Base-by-base conservation (phyloP, 2,888 invertebrate genomes). In the Caenorhabditis sp. region DNA sequence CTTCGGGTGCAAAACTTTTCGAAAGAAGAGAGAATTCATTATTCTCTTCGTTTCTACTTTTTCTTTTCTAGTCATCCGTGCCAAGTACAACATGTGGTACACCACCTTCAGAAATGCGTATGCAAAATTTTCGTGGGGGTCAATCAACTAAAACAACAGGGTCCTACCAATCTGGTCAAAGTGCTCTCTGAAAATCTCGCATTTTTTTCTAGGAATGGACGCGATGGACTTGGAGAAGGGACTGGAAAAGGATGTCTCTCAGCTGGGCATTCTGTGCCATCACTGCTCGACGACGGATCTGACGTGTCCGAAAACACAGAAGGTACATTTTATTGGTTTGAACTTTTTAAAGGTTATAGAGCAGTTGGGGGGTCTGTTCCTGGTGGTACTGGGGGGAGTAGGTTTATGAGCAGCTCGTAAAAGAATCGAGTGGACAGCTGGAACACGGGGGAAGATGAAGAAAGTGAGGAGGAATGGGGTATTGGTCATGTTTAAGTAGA, bases 281-380 rank as follows among this genome's bases (percentile, higher is more conserved):
- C 86, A 87, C 58, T 87, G 87, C 73, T 86, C 87, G 16, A 84
- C 86, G 6, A 76, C 84, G 0, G 87, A 87, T 76, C 41, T 87
- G 28, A 74, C 84, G 66, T 87, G 87, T 74, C 85, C 86, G 14
- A 86, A 85, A 69, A 82, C 87, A 14, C 82, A 82, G 56, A 86
- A 87, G 79, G 86, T 85, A 19, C n/a, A 61, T 77, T 38, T 58
- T 44, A 54, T 56, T 38, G 19, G 24, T 10, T 41, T 54, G 59
- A 59, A 35, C 26, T 47, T 28, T 47, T 19, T 10, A 16, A 16
- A 16, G 16, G 16, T 16, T 44, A 16, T 2, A 38, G 41, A 22
- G 6, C 7, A 1, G 22, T 14, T 5, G 22, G 24, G 38, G 38
- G 38, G 38, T 2, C 12, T 10, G 19, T 19, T 47, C 14, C 14